Base-by-base conservation (phyloP, 2,797 vertebrate species). In the Anabas testudineus region DNA sequence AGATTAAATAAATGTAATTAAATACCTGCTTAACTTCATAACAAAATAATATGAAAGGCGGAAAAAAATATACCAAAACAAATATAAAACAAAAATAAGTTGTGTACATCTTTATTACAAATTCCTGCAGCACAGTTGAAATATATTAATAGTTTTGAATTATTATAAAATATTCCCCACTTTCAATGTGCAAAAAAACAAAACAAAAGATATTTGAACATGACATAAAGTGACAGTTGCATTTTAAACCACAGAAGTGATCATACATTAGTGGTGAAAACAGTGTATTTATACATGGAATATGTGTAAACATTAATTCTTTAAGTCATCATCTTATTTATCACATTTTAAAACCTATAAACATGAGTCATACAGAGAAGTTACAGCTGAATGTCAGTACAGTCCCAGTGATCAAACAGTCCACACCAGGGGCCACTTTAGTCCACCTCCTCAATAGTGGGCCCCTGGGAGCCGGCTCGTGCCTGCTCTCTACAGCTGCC, bases 381-480 rank as follows among this genome's bases (percentile, higher is more conserved):
- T 16, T 15, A 13, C 37, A 39, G 37, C n/a, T n/a, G n/a, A 37
- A 15, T 1, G 37, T 53, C 12, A 56, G 3, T 36, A 26, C 24
- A 21, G 21, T 47, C 16, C 37, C 30, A 45, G 26, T 49, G 21
- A 41, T 54, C 7, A 14, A 5, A 53, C 28, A 52, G 74, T 67
- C 51, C 41, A 34, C 7, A 15, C 28, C 3, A 13, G 30, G 14
- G 18, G 14, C 18, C 28, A 2, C 32, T 58, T 80, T 26, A 83
- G 68, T 79, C 72, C 36, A 83, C 81, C 55, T 83, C 81, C 68
- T 83, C 76, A 0, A 83, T 49, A 59, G 60, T 69, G 21, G 81
- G 81, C n/a, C 65, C 81, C 72, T 82, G 67, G 21, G 49, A 37
- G 54, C 59, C 16, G 28, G 12, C n/a, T n/a, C n/a, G n/a, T n/a